Conservation (phyloP, 2,797 vertebrate species). For the Kryptolebias ocellatus region DNA sequence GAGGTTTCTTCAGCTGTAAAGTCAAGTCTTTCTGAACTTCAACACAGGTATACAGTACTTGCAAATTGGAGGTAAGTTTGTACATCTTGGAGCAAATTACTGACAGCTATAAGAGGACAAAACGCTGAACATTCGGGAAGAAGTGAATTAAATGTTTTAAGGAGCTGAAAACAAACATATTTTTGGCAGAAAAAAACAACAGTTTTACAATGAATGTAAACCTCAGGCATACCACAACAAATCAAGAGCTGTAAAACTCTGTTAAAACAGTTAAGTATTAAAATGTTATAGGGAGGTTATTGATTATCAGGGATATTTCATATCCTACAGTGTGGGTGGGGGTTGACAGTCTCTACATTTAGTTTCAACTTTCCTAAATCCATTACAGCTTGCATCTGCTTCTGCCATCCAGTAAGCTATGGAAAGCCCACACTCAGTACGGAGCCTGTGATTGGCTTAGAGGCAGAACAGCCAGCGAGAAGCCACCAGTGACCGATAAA, state of each 20-base stretch:
- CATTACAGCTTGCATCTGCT: constrained; percentile 49
- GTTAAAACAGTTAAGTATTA: constrained; percentile 29
- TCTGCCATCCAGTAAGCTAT: constrained; percentile 51
- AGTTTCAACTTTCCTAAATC: constrained; percentile 20
- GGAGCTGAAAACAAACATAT: constrained; percentile 6
- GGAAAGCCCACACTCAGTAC: constrained; percentile 50
- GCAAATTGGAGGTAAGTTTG: constrained; percentile 53
- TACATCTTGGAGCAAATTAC: constrained; percentile 25
- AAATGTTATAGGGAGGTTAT: constrained; percentile 10
- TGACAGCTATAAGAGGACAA: constrained; percentile 16
- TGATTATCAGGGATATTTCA: constrained; percentile 28
- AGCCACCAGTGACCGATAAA: constrained; percentile 48
- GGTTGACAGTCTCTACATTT: constrained; percentile 6
- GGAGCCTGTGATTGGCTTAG: constrained; percentile 56
- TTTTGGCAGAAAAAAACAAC: constrained; percentile 2
- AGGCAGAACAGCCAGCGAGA: constrained; percentile 37
- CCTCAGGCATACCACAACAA: constrained; percentile 12
- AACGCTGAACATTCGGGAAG: constrained; percentile 20
- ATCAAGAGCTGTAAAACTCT: constrained; percentile 33
- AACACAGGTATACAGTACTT: constrained; percentile 53
- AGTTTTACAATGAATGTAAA: constrained; percentile 27
- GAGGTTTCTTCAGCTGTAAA: neutral
- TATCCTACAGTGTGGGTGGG: constrained; percentile 20
- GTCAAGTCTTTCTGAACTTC: constrained; percentile 1
- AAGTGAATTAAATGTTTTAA: constrained; percentile 19